phyloP scores from a whole-genome alignment of 2,797 vertebrate genomes.

The Tachyglossus aculeatus region DNA sequence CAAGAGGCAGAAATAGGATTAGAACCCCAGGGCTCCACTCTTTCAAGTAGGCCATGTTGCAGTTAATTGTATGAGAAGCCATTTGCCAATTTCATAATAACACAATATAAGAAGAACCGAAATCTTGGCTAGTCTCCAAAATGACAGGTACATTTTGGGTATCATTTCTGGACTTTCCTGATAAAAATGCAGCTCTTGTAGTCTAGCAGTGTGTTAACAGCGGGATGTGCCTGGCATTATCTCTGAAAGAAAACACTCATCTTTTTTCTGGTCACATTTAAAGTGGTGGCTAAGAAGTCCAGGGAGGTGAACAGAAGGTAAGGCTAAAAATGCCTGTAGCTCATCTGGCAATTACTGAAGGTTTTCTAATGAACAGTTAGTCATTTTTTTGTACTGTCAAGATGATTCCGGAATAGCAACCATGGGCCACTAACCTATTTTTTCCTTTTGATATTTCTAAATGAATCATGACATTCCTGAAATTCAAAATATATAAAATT shows the following conservation, averaged over 20 bases:
- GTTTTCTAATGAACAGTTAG: slow-evolving; percentile 8
- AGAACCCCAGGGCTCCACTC: too few species aligned
- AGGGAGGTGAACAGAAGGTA: neutral
- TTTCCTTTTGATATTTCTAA: slow-evolving; percentile 6
- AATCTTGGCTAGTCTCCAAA: too few species aligned
- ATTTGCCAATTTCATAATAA: too few species aligned
- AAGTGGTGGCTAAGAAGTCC: slow-evolving; percentile 15
- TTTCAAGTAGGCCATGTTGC: too few species aligned
- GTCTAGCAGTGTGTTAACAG: too few species aligned
- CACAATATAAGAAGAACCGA: too few species aligned
- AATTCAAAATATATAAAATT: slow-evolving; percentile 32
- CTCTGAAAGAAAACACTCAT: too few species aligned
- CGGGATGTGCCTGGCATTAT: too few species aligned
- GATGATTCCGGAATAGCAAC: slow-evolving; percentile 19
- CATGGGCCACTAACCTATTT: slow-evolving; percentile 28
- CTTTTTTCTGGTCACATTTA: slow-evolving; percentile 9
- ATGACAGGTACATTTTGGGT: slow-evolving; percentile 27
- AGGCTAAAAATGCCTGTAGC: neutral
- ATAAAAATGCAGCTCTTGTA: too few species aligned
- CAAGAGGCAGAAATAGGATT: too few species aligned
- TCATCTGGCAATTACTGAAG: neutral
- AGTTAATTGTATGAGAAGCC: too few species aligned
- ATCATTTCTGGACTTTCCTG: too few species aligned
- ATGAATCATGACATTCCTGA: slow-evolving; percentile 12
- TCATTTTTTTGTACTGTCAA: neutral